Percentiles rank a stretch among this genome's conserved stretches.
Evolutionary conservation across 2,888 invertebrate species (phyloP).

Genomic region (Tromatobia lineatoria): DNA sequence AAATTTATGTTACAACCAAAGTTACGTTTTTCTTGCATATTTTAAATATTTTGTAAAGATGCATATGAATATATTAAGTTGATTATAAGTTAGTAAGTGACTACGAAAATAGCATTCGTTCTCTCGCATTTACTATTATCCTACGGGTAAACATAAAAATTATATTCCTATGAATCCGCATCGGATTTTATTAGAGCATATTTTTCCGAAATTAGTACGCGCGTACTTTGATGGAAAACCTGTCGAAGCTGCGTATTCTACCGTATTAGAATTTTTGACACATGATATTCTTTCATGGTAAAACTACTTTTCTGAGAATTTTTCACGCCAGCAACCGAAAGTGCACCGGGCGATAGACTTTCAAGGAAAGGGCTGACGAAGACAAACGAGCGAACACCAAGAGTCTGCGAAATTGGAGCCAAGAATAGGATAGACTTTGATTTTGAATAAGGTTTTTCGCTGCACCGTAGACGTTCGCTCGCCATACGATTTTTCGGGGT

Average conservation of each 20-base stretch:
- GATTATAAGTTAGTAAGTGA: no score
- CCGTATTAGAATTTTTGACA: not conserved
- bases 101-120: no score
- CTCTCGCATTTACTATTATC: no score
- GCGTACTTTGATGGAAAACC: not conserved
- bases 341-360: not conserved
- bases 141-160: no score
- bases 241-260: not conserved
- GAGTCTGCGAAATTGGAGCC: not conserved
- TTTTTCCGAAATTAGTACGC: not conserved
- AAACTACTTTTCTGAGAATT: not conserved
- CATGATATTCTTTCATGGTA: not conserved
- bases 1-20: no score
- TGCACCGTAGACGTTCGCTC: not conserved
- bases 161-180: no score
- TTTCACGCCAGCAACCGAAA: not conserved
- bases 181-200: not conserved
- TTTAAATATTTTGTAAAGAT: no score
- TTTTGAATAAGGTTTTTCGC: slow-evolving; percentile 3
- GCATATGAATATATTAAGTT: no score
- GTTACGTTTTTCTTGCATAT: no score
- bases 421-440: slow-evolving; percentile 13
- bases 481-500: not conserved
- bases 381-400: not conserved
- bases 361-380: not conserved